phyloP scores from a whole-genome alignment of 2,113 vertebrate species.

The Misgurnus anguillicaudatus region DNA sequence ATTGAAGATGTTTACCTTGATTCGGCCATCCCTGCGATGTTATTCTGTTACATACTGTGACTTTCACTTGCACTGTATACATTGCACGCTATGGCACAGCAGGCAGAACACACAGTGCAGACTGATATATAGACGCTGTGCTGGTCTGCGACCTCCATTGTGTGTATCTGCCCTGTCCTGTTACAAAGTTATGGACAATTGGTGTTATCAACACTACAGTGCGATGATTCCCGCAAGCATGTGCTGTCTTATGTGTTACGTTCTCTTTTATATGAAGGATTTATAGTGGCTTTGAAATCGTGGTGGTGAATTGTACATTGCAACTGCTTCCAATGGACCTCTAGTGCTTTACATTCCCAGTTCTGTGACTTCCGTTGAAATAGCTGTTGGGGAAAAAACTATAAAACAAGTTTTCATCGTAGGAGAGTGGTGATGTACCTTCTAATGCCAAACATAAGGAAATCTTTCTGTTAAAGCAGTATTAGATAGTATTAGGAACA shows the following conservation, averaged over 20 bases:
- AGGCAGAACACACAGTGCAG: slow-evolving; percentile 39
- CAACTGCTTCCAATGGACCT: not conserved
- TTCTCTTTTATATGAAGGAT: slow-evolving; percentile 49
- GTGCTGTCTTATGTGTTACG: slow-evolving; percentile 56
- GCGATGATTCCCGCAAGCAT: slow-evolving; percentile 60
- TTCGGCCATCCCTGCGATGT: not conserved
- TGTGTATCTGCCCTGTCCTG: not conserved
- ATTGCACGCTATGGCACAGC: slow-evolving; percentile 48
- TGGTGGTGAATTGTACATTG: slow-evolving; percentile 43
- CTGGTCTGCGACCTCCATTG: not conserved
- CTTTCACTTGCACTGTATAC: slow-evolving; percentile 56
- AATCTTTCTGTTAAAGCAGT: slow-evolving; percentile 31
- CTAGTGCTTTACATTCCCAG: slow-evolving; percentile 27
- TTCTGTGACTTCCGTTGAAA: slow-evolving; percentile 18
- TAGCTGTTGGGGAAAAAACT: not conserved
- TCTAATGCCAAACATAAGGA: slow-evolving; percentile 47
- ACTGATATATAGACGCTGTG: slow-evolving; percentile 20
- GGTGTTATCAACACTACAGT: slow-evolving; percentile 47
- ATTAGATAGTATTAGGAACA: slow-evolving; percentile 30
- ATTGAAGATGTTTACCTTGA: too few species aligned
- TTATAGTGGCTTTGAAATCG: slow-evolving; percentile 33
- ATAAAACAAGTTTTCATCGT: not conserved
- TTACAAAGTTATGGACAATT: slow-evolving; percentile 49
- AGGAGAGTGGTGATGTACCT: slow-evolving; percentile 1
- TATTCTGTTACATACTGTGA: slow-evolving; percentile 51